Conservation (phyloP, 2,113 vertebrate species). For the Fukomys damarensis region DNA sequence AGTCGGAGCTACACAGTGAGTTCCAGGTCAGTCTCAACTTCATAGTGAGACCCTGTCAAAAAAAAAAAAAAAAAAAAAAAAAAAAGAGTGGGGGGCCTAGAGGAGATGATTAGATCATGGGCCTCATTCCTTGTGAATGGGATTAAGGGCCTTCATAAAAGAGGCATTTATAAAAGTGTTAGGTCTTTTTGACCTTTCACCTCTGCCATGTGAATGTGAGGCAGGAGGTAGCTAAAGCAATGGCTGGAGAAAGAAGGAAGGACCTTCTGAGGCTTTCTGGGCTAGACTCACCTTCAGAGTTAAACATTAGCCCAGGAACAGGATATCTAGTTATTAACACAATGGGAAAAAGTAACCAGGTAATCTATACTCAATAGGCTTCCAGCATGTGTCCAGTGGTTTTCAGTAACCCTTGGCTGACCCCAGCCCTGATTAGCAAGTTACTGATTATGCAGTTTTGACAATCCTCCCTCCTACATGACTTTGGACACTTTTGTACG, state of each 20-base stretch:
- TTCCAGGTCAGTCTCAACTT: too few relatives aligned
- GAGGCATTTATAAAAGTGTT: not conserved
- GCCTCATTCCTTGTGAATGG: not conserved
- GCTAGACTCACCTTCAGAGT: not conserved
- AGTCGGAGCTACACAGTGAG: too few relatives aligned
- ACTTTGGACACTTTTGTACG: not conserved
- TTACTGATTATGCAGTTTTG: not conserved
- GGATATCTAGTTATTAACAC: not conserved
- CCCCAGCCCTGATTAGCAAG: not conserved
- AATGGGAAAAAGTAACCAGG: not conserved
- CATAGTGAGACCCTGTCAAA: too few relatives aligned
- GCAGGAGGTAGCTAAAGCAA: not conserved
- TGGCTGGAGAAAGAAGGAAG: not conserved
- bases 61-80: not conserved
- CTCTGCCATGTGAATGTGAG: not conserved
- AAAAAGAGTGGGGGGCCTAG: not conserved
- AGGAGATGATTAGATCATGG: not conserved
- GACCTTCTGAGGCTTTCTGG: not conserved
- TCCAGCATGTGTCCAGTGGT: not conserved
- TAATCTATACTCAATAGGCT: not conserved
- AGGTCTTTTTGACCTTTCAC: not conserved
- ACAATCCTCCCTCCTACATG: not conserved
- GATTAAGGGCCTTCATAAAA: not conserved
- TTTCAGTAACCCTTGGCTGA: not conserved
- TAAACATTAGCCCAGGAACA: not conserved